These are phyloP conservation scores for Urocitellus parryii DNA, from an alignment of 2,113 vertebrate species.

Conservation along the genomic window DNA sequence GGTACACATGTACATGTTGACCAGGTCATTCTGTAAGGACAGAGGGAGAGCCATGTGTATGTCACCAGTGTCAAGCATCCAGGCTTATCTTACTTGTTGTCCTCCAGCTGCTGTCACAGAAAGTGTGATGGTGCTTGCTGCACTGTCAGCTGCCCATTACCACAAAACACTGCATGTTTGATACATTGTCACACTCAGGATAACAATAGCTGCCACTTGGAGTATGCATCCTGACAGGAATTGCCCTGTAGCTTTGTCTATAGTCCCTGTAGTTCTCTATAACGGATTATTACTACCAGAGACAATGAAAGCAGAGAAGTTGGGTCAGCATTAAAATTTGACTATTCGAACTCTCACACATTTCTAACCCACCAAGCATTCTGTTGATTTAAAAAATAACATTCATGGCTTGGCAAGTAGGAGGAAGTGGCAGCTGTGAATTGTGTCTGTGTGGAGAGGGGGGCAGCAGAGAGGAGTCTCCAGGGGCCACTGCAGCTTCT, in stretches of 20 bases:
- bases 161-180: neutral
- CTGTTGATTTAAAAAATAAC: no score
- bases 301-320: neutral
- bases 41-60: no score
- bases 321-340: neutral
- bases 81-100: neutral
- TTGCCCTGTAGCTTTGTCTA: neutral
- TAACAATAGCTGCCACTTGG: neutral
- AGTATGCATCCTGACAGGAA: no score
- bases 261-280: rapidly evolving
- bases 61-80: conserved; percentile 45
- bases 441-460: no score
- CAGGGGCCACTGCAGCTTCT: no score
- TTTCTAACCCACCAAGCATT: no score
- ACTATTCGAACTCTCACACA: no score
- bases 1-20: no score
- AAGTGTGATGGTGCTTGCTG: neutral
- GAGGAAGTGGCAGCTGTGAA: no score
- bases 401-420: no score
- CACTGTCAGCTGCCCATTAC: neutral
- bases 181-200: neutral
- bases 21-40: no score
- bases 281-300: neutral
- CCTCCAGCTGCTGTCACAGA: neutral
- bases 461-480: no score